A percentile compares a stretch with the other conserved stretches of the same genome.
Conservation (phyloP, 2,797 vertebrate genomes). For the Ctenopoma kingsleyae region DNA sequence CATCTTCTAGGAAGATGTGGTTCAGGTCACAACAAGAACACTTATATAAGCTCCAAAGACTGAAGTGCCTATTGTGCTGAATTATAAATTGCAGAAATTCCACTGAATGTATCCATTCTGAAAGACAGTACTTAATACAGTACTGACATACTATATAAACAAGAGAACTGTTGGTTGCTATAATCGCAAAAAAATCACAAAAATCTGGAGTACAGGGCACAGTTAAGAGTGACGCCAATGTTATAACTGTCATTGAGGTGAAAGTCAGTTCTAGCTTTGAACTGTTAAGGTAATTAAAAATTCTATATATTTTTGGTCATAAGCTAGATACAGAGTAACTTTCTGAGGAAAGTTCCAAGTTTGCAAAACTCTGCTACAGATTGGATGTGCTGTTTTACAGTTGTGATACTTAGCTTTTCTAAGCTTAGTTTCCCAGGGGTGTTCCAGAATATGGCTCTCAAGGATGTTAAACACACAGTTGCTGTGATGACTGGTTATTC, state of each 20-base stretch:
- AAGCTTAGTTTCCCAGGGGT: conserved; percentile 61
- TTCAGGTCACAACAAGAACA: conserved; percentile 2
- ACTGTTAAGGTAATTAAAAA: conserved; percentile 33
- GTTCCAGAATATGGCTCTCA: conserved; percentile 34
- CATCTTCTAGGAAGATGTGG: not conserved
- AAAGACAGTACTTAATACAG: not conserved
- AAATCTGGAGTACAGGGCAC: too few relatives aligned
- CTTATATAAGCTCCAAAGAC: conserved; percentile 2
- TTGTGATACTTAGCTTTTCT: conserved; percentile 71
- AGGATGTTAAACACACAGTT: conserved; percentile 57
- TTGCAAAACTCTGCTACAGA: conserved; percentile 40
- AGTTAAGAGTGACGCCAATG: too few relatives aligned
- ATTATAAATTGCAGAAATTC: not conserved
- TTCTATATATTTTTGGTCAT: conserved; percentile 36
- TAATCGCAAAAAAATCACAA: not conserved
- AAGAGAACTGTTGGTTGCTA: not conserved
- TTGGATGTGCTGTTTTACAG: conserved; percentile 61
- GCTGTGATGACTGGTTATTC: conserved; percentile 44
- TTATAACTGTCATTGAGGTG: not conserved
- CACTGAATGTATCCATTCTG: not conserved
- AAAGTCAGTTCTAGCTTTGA: conserved; percentile 6
- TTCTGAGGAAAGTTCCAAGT: conserved; percentile 39
- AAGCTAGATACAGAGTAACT: conserved; percentile 28
- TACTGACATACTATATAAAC: too few relatives aligned
- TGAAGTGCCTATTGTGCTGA: not conserved